These are phyloP conservation scores for Grammomys dolichurus DNA, from an alignment of 2,113 vertebrate species.

Conservation along the genomic window DNA sequence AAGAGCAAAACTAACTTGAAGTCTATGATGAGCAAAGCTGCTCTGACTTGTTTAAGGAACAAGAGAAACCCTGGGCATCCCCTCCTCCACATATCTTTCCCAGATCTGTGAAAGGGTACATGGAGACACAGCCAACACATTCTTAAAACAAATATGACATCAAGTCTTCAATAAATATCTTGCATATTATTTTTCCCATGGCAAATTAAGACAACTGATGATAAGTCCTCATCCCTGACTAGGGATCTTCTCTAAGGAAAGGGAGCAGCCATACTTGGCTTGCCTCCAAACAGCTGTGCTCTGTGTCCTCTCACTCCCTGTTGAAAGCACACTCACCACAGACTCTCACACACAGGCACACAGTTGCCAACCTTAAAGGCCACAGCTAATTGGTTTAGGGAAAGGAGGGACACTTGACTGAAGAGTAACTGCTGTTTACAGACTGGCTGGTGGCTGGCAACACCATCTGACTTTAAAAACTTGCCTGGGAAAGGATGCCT, in stretches of 20 bases:
- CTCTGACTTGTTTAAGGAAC: not conserved
- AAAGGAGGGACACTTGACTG: conserved; percentile 25
- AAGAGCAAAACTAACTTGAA: not conserved
- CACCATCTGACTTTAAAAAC: conserved; percentile 37
- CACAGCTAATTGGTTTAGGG: conserved; percentile 50
- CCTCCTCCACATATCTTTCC: not conserved
- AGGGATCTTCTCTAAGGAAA: not conserved
- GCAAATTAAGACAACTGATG: not conserved
- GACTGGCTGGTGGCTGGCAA: conserved; percentile 17
- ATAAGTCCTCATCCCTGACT: not conserved
- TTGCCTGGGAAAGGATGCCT: conserved; percentile 30
- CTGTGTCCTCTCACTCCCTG: not conserved
- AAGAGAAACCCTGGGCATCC: not conserved
- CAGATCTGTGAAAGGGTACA: not conserved
- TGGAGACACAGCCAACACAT: not conserved
- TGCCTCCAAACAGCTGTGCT: not conserved
- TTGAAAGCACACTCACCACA: not conserved
- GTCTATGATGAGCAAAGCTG: not conserved
- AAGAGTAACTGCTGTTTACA: conserved; percentile 61
- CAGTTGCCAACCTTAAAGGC: conserved; percentile 12
- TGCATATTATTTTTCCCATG: not conserved
- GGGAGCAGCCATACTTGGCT: not conserved
- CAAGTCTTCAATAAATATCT: conserved; percentile 22
- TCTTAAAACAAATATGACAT: not conserved
- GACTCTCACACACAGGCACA: not conserved